phyloP scores from a whole-genome alignment of 2,797 vertebrate genomes.

The Paedocypris micromegethes region DNA sequence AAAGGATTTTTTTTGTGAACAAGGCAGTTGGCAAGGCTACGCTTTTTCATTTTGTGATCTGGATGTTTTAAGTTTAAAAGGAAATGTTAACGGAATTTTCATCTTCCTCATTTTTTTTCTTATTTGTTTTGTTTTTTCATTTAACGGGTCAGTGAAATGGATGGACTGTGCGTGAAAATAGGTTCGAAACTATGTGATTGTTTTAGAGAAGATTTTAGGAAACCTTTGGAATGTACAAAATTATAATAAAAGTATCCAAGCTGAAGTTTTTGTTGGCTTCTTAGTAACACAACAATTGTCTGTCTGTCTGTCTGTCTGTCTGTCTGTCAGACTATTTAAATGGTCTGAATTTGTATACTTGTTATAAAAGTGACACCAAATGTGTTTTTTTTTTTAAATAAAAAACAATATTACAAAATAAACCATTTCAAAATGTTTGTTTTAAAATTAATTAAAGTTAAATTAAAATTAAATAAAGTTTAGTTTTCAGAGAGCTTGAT shows the following conservation, averaged over 20 bases:
- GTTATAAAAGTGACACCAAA: no score
- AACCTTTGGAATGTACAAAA: slow-evolving; percentile 62
- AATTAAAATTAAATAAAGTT: background rate
- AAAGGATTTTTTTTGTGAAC: no score
- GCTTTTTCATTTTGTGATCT: slow-evolving; percentile 41
- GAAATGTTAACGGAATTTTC: slow-evolving; percentile 48
- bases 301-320: no score
- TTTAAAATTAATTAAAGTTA: background rate
- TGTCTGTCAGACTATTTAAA: no score
- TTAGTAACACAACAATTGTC: background rate
- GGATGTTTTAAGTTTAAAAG: slow-evolving; percentile 40
- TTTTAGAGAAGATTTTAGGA: slow-evolving; percentile 46
- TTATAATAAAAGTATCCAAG: slow-evolving; percentile 70
- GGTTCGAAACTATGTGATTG: slow-evolving; percentile 36
- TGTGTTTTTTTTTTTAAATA: background rate
- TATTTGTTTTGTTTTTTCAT: slow-evolving; percentile 48
- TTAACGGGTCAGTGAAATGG: slow-evolving; percentile 44
- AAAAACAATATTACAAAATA: background rate
- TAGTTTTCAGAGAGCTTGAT: background rate
- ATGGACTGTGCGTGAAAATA: slow-evolving; percentile 46
- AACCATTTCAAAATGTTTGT: background rate
- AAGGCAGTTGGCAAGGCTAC: slow-evolving; percentile 19
- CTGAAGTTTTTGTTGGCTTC: background rate
- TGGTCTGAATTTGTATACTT: no score
- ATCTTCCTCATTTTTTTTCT: slow-evolving; percentile 48